Conservation (phyloP, 2,888 invertebrate genomes). For the Hirtodrosophila alboralis region DNA sequence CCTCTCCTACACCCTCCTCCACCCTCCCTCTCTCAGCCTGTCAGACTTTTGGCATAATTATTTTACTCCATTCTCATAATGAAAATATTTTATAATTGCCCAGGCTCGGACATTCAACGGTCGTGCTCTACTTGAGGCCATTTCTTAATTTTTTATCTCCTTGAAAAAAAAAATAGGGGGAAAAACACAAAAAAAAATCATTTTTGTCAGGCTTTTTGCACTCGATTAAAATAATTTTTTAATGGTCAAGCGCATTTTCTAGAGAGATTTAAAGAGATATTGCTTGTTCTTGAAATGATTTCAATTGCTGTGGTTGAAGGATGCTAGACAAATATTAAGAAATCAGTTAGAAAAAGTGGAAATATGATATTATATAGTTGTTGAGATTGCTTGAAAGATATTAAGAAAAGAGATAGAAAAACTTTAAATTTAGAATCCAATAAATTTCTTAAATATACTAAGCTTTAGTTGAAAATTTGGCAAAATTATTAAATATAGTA, state of each 20-base stretch:
- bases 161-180: no score
- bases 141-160: slow-evolving; percentile 21
- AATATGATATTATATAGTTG: no score
- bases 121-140: slow-evolving; percentile 42
- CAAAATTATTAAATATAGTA: no score
- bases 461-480: no score
- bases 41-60: slow-evolving; percentile 67
- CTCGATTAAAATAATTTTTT: slow-evolving; percentile 50
- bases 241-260: slow-evolving; percentile 39
- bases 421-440: no score
- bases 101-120: slow-evolving; percentile 29
- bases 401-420: slow-evolving; percentile 5
- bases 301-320: neutral
- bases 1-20: neutral
- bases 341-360: neutral
- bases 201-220: slow-evolving; percentile 31
- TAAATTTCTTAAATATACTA: no score
- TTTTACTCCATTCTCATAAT: slow-evolving; percentile 57
- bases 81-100: slow-evolving; percentile 74
- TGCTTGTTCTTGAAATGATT: slow-evolving; percentile 4
- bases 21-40: neutral
- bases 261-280: slow-evolving; percentile 14
- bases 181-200: no score
- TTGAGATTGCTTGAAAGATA: neutral
- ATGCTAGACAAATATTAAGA: slow-evolving; percentile 3